Percentiles rank a stretch among this genome's conserved stretches.
Conservation (phyloP, 92 coral and sea anemone species). For the Palythoa caribaeorum region DNA sequence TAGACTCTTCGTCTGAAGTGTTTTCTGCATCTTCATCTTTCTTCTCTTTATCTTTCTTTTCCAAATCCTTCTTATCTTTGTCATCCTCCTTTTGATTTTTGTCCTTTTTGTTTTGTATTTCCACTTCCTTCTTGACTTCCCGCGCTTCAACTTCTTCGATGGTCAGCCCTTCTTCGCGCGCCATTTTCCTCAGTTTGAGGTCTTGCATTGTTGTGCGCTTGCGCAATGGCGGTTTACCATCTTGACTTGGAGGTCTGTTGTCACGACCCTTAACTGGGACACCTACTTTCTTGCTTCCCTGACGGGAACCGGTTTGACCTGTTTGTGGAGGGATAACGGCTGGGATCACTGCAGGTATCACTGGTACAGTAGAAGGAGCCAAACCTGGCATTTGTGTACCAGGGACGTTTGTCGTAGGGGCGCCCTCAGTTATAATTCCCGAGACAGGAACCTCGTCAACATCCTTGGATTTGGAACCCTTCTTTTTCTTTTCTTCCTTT, state of each 20-base stretch:
- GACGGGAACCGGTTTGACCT: conserved; percentile 62
- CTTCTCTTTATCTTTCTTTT: conserved; percentile 61
- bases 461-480: conserved; percentile 66
- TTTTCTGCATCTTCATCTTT: conserved; percentile 81
- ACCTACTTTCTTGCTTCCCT: conserved; percentile 63
- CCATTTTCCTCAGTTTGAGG: conserved; percentile 80
- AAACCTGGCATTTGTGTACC: conserved; percentile 15
- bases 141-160: conserved; percentile 82
- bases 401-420: conserved; percentile 50
- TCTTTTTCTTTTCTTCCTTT: conserved; percentile 74
- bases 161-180: conserved; percentile 80
- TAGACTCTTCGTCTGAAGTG: conserved; percentile 84
- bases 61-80: conserved; percentile 71
- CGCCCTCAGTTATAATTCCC: conserved; percentile 85
- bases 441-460: conserved; percentile 69
- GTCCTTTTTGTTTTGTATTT: conserved; percentile 47
- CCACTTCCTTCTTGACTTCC: conserved; percentile 64
- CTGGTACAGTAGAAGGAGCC: conserved; percentile 64
- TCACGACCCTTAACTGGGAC: conserved; percentile 66
- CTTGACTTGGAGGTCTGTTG: conserved; percentile 69
- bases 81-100: conserved; percentile 65
- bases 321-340: conserved; percentile 73
- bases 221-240: conserved; percentile 66
- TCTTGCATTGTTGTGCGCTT: conserved; percentile 77
- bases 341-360: conserved; percentile 52